Conservation (phyloP, 2,113 vertebrate genomes). For the Sinosuthora webbiana region DNA sequence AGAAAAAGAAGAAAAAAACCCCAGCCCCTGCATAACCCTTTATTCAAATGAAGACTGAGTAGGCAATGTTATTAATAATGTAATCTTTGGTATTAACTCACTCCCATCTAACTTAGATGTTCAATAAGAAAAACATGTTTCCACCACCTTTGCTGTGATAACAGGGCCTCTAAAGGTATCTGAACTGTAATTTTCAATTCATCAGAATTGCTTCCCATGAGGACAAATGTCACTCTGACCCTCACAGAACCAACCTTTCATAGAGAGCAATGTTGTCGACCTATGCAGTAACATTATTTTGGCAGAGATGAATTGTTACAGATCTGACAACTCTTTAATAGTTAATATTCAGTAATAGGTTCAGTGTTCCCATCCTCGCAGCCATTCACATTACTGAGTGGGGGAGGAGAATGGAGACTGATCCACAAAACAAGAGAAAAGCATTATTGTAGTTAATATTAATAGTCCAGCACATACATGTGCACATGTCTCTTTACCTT, state of each 20-base stretch:
- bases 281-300: not conserved
- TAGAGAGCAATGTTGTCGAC: not conserved
- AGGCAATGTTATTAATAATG: conserved; percentile 48
- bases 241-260: not conserved
- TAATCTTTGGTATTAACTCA: not conserved
- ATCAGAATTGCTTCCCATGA: conserved; percentile 6
- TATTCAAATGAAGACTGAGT: conserved; percentile 40
- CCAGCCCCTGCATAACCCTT: not conserved
- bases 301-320: not conserved
- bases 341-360: not conserved
- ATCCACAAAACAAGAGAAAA: not conserved
- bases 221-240: not conserved
- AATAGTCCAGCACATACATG: fast-evolving
- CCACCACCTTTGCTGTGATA: conserved; percentile 5
- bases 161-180: not conserved
- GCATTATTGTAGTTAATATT: not conserved
- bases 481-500: fast-evolving
- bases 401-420: not conserved
- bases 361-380: not conserved
- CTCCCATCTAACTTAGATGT: conserved; percentile 2
- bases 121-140: not conserved
- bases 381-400: not conserved
- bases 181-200: not conserved
- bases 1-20: not conserved
- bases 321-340: not conserved